Percentiles rank a stretch among this genome's conserved stretches.
phyloP scores from a whole-genome alignment of 2,797 vertebrate genomes.

The Aphelocoma californica region DNA sequence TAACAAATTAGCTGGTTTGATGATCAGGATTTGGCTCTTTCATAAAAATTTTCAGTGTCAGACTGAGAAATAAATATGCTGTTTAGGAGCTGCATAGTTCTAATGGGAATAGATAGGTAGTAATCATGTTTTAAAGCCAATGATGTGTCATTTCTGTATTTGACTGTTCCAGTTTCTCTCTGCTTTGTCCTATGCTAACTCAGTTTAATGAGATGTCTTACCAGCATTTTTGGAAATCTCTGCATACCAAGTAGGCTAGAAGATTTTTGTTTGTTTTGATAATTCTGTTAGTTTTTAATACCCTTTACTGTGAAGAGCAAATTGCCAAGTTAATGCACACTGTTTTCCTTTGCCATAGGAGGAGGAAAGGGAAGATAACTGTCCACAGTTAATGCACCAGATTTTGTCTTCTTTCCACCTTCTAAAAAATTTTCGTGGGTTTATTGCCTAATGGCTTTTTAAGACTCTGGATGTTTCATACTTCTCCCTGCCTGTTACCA shows the following conservation, averaged over 20 bases:
- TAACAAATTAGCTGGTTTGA: neutral
- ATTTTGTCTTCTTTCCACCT: neutral
- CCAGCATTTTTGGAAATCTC: neutral
- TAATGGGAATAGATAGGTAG: neutral
- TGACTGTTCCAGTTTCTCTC: neutral
- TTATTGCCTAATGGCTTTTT: neutral
- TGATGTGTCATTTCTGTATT: neutral
- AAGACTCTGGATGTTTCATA: neutral
- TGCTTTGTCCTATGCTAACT: neutral
- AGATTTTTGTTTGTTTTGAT: neutral
- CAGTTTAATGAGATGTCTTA: neutral
- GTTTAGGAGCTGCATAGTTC: neutral
- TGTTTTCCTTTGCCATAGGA: neutral
- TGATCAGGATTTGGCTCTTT: neutral
- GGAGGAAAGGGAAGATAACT: neutral
- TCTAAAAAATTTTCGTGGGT: neutral
- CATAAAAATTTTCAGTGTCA: neutral
- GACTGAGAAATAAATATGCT: neutral
- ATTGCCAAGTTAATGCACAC: neutral
- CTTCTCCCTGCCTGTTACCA: neutral
- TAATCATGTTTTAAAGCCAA: neutral
- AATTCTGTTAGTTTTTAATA: neutral
- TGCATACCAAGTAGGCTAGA: neutral
- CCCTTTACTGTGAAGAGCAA: neutral
- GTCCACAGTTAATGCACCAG: neutral